Percentiles rank a stretch among this genome's conserved stretches.
Conservation (phyloP, 2,888 invertebrate species). For the Scrobipalpa costella region DNA sequence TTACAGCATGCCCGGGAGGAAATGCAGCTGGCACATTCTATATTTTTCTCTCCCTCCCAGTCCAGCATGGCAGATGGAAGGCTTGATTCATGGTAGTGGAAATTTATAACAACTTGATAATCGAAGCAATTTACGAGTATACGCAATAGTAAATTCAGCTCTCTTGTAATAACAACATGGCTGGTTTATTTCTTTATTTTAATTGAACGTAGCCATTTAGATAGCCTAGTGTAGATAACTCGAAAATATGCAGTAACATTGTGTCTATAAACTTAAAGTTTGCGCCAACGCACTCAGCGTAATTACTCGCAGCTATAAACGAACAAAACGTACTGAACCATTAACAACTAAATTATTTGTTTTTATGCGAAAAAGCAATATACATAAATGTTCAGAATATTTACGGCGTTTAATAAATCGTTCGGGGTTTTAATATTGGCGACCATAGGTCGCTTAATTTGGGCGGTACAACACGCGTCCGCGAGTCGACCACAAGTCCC, state of each 20-base stretch:
- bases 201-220: not conserved
- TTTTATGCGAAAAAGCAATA: conserved; percentile 23
- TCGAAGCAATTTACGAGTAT: not conserved
- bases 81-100: not conserved
- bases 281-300: conserved; percentile 12
- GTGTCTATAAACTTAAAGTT: conserved; percentile 12
- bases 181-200: conserved; percentile 1
- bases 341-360: conserved; percentile 17
- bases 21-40: too few species aligned
- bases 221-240: not conserved
- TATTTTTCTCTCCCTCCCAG: too few species aligned
- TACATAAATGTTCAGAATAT: conserved; percentile 34
- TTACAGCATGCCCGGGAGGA: too few species aligned
- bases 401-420: conserved; percentile 42
- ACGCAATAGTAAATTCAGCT: not conserved
- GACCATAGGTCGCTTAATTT: conserved; percentile 40
- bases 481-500: conserved; percentile 55
- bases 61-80: too few species aligned
- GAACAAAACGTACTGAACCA: not conserved
- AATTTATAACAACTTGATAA: conserved; percentile 6
- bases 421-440: conserved; percentile 37
- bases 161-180: conserved; percentile 1
- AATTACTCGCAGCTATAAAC: not conserved
- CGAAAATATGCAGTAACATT: conserved; percentile 7
- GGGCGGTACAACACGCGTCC: conserved; percentile 41